Base-by-base conservation (phyloP, 2,888 invertebrate species). In the Digitonthophagus gazella region DNA sequence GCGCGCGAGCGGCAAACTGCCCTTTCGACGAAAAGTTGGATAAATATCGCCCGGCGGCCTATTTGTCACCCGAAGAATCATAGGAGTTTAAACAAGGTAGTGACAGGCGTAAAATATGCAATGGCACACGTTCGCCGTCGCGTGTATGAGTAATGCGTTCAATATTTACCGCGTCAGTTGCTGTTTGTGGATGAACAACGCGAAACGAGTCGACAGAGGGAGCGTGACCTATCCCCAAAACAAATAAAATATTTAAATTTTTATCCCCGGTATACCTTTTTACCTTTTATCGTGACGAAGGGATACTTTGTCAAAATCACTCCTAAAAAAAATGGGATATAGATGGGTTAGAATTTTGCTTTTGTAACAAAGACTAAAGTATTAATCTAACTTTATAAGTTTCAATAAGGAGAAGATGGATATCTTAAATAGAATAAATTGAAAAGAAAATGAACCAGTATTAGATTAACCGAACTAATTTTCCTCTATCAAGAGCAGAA, bases 41-140 rank as follows among this genome's bases (percentile, higher is more conserved):
- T 74, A 74, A 75, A 76, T 75, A 75, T 71, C 73, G 16, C 58
- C 68, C 72, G 58, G 56, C 3, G 19, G 66, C 20, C 56, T 56
- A 76, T 79, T 79, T 79, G 78, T 80, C 78, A 79, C 74, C 71
- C 72, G 75, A 75, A 75, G 76, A 79, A 78, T 78, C 76, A 80
- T 77, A 77, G 77, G 76, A 74, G 77, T 76, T 79, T 78, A 80
- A 79, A 80, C 79, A 79, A 79, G 77, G 78, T 78, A 79, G 75
- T 78, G 80, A 78, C 78, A 77, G 75, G 74, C 77, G 78, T 78
- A 79, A 79, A 78, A 79, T 79, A 79, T 80, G 80, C 80, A 79
- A 76, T 73, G 75, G 78, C 80, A 80, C 79, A 80, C 79, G 77
- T 78, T 76, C 77, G 76, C 72, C 71, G 73, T 44, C 28, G 8